A percentile compares a stretch with the other conserved stretches of the same genome.
Conservation (phyloP, 2,888 invertebrate species). For the Caenorhabditis macrosperma region DNA sequence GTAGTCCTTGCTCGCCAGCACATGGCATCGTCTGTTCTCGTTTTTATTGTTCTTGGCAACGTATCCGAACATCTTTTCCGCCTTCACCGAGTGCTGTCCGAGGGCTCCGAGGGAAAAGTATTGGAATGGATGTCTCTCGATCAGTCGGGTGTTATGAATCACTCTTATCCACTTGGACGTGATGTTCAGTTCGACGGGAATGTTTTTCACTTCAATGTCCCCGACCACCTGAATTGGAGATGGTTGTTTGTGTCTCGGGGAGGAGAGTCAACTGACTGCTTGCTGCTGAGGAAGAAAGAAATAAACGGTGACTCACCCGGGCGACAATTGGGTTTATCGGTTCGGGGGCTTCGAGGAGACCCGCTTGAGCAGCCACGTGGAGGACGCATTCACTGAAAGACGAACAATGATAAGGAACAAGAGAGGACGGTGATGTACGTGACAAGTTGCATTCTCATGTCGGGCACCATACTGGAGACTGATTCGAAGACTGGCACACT, state of each 20-base stretch:
- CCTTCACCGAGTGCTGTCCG: slow-evolving; percentile 21
- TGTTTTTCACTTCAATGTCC: slow-evolving; percentile 32
- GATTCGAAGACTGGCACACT: slow-evolving; percentile 58
- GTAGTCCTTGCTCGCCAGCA: slow-evolving; percentile 26
- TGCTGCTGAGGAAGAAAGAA: too few species aligned
- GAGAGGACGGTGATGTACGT: too few species aligned
- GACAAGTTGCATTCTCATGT: slow-evolving; percentile 47
- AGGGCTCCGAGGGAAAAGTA: slow-evolving; percentile 35
- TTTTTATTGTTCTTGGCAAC: slow-evolving; percentile 59
- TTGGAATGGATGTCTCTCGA: slow-evolving; percentile 36
- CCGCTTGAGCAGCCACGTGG: slow-evolving; percentile 22
- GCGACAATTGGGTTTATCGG: slow-evolving; percentile 36
- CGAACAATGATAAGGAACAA: too few species aligned
- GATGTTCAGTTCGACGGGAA: slow-evolving; percentile 36
- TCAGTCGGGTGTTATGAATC: slow-evolving; percentile 35
- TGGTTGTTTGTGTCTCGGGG: too few species aligned
- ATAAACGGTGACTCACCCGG: slow-evolving; percentile 22
- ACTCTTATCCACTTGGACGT: slow-evolving; percentile 52
- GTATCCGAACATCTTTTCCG: slow-evolving; percentile 54
- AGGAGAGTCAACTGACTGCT: too few species aligned
- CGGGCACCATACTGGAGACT: slow-evolving; percentile 42
- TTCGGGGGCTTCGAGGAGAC: not conserved
- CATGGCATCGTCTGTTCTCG: slow-evolving; percentile 51
- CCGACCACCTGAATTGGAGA: slow-evolving; percentile 41
- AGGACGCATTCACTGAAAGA: slow-evolving; percentile 53